Conservation (phyloP, 2,888 invertebrate genomes). For the Nezara viridula region DNA sequence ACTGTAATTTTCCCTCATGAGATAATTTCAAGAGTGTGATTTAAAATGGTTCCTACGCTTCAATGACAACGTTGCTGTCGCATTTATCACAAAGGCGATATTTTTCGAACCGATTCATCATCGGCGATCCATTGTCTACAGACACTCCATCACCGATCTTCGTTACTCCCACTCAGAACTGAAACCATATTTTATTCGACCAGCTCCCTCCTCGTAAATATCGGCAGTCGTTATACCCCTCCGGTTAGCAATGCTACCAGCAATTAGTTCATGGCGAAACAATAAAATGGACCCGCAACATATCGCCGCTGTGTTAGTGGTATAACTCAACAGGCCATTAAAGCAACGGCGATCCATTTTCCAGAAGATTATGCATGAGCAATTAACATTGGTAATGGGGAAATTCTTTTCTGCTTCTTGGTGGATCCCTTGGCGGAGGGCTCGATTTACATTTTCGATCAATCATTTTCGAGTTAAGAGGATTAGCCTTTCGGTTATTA, state of each 20-base stretch:
- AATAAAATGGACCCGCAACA: background rate
- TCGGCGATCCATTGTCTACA: constrained; percentile 17
- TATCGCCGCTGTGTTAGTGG: background rate
- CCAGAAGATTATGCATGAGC: constrained; percentile 37
- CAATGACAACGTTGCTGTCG: background rate
- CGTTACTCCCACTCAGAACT: background rate
- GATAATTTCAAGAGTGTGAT: background rate
- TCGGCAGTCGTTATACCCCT: background rate
- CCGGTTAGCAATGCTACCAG: background rate
- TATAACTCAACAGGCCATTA: constrained; percentile 35
- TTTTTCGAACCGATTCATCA: constrained; percentile 38
- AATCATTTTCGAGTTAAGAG: constrained; percentile 21
- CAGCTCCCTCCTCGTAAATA: background rate
- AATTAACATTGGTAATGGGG: constrained; percentile 35
- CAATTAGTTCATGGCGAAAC: constrained; percentile 29
- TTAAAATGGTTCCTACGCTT: background rate
- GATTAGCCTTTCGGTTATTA: constrained; percentile 15
- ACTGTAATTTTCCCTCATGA: too few relatives aligned
- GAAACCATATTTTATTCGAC: background rate
- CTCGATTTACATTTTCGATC: constrained; percentile 21
- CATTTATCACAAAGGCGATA: background rate
- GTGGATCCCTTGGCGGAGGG: background rate
- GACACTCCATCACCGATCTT: background rate
- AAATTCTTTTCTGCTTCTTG: constrained; percentile 41
- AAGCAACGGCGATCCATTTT: background rate